These are phyloP conservation scores for Semicossyphus pulcher DNA, from an alignment of 2,113 vertebrate species.

Conservation along the genomic window DNA sequence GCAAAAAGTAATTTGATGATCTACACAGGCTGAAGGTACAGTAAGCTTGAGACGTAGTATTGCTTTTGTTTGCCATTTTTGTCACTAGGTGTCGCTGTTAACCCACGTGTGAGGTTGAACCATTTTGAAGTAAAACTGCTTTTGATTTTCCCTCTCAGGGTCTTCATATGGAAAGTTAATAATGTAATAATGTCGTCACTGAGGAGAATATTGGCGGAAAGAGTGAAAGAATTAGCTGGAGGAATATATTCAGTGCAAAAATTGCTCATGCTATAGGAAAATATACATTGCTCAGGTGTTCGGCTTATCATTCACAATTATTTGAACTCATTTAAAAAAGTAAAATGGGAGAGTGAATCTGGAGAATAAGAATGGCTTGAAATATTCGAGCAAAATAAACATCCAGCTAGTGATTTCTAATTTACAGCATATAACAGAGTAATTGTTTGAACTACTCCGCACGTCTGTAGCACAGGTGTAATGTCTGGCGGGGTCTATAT, in stretches of 20 bases:
- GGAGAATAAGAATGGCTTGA: neutral
- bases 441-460: no score
- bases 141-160: no score
- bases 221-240: no score
- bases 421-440: neutral
- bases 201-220: no score
- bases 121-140: neutral
- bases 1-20: no score
- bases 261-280: neutral
- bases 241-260: neutral
- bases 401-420: no score
- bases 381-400: no score
- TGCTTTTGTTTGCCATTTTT: neutral
- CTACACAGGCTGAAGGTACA: neutral
- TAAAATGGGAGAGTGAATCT: neutral
- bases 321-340: neutral
- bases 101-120: neutral
- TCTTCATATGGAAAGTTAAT: neutral
- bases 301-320: neutral
- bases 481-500: neutral
- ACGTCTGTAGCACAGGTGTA: neutral
- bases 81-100: slow-evolving; percentile 61
- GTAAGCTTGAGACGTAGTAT: neutral
- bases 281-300: neutral
- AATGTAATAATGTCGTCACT: neutral